Base-by-base conservation (phyloP, 2,797 vertebrate genomes). In the Apodemus agrarius region DNA sequence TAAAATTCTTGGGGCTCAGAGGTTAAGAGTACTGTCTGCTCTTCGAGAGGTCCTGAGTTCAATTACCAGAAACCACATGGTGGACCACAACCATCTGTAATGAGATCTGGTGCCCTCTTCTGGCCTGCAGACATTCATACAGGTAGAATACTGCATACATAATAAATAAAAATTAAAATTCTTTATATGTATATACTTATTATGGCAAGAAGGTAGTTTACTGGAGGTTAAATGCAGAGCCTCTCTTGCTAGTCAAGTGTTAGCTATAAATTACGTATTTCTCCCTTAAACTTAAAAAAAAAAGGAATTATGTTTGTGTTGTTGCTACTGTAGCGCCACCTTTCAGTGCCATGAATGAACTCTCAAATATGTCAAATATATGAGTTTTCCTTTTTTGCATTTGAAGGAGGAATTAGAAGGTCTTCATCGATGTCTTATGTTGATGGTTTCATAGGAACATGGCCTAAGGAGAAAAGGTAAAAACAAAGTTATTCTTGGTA, bases 401-500 rank as follows among this genome's bases (percentile, higher is more conserved):
- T 97, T 94, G 74, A 72, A 99, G 99, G 99, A 98, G 99, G 99
- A 97, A 99, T 99, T 97, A 99, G 99, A 98, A 99, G 99, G 97
- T 99, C 99, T 91, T 98, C 99, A 34, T 99, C 99, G 74, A 99
- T 99, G 99, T 99, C 99, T 84, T 99, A 99, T 43, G 99, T 99
- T 83, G 99, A 99, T 97, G 99, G 99, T 46, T 99, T 99, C 97
- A 99, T 99, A 76, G 99, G 99, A 83, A 99, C 99, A 0, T 99
- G 99, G 99, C 99, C 99, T 89, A 99, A 99, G 99, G 99, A 99
- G 96, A 99, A 99, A 98, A 99, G 99, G 99, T 99, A 83, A 98
- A 89, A 98, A 90, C 21, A 87, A n/a, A 61, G 81, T 61, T 67
- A 37, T 40, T 79, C 69, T 90, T 34, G 29, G 67, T 29, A 2